Evolutionary conservation across 1,140 invertebrate species (phyloP), one percentile per base, ranked within the genome.

Genomic region (Druon quercuslanigerum): DNA sequence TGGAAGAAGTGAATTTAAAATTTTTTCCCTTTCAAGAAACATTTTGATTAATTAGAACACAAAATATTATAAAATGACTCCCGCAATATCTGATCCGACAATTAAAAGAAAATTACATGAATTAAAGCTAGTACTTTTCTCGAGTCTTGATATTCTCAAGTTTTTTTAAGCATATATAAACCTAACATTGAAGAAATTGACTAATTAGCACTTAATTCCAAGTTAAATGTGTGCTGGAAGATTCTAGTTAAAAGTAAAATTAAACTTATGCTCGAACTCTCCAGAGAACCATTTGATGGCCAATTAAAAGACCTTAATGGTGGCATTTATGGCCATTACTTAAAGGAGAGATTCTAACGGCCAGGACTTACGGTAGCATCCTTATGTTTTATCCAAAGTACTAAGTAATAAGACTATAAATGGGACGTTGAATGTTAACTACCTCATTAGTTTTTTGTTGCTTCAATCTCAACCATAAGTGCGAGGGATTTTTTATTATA

Each of bases 341-440:
- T 66, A 46, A 33, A 7, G 13, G 7, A 33, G 60, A 66, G 60
- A 66, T 66, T 66, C 12, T 66, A 40, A 66, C 60, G 60, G 12
- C 19, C 9, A 13, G 56, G 56, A 13, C 20, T 57, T 7, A 20
- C 19, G 56, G 33, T 66, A 25, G 57, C 57, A 66, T 25, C 60
- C 60, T 66, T 40, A 40, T 16, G 33, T 66, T 66, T 66, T 33
- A 66, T 66, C 25, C 60, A 40, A 66, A 66, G 52, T 54, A 66
- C 60, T 66, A 20, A 66, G 60, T 66, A 66, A 66, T 66, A 66
- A 40, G 60, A 40, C 60, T 66, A 66, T 66, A 66, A 66, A 66
- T 66, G 60, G 6, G n/a, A 46, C 25, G 60, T 40, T 25, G 33
- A 66, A 66, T 66, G 33, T 66, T 66, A 66, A 66, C 20, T 66